Conservation (phyloP, 1,140 invertebrate genomes). For the Bombus impatiens region DNA sequence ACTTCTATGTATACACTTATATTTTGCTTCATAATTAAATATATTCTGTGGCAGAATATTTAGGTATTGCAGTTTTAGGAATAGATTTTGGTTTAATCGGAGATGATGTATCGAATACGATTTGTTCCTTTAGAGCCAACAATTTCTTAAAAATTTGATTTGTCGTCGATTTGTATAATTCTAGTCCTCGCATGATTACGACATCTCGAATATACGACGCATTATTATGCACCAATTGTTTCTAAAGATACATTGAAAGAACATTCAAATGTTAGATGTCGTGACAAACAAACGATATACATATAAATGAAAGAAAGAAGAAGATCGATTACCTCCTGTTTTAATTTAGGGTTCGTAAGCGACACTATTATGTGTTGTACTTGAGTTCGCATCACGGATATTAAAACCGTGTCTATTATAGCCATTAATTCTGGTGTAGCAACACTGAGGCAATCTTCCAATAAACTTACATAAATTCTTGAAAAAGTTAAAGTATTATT, state of each 20-base stretch:
- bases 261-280: slow-evolving; percentile 7
- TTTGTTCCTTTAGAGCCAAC: slow-evolving; percentile 73
- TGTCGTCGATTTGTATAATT: slow-evolving; percentile 77
- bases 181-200: slow-evolving; percentile 74
- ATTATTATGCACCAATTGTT: slow-evolving; percentile 77
- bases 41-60: slow-evolving; percentile 78
- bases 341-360: slow-evolving; percentile 83
- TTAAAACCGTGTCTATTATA: slow-evolving; percentile 85
- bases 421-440: slow-evolving; percentile 85
- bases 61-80: slow-evolving; percentile 75
- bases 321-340: slow-evolving; percentile 82
- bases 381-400: slow-evolving; percentile 86
- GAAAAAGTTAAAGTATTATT: slow-evolving; percentile 88
- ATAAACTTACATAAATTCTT: slow-evolving; percentile 85
- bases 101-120: slow-evolving; percentile 68
- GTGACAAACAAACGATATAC: neutral
- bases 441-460: slow-evolving; percentile 88
- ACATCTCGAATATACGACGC: slow-evolving; percentile 74
- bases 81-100: slow-evolving; percentile 71
- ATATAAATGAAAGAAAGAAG: neutral
- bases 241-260: slow-evolving; percentile 64
- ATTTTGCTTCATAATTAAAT: slow-evolving; percentile 60
- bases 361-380: slow-evolving; percentile 85
- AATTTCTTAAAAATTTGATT: slow-evolving; percentile 76
- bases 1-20: neutral